Evolutionary conservation across 2,113 vertebrate genomes (phyloP).

Genomic region (Hemiscyllium ocellatum): DNA sequence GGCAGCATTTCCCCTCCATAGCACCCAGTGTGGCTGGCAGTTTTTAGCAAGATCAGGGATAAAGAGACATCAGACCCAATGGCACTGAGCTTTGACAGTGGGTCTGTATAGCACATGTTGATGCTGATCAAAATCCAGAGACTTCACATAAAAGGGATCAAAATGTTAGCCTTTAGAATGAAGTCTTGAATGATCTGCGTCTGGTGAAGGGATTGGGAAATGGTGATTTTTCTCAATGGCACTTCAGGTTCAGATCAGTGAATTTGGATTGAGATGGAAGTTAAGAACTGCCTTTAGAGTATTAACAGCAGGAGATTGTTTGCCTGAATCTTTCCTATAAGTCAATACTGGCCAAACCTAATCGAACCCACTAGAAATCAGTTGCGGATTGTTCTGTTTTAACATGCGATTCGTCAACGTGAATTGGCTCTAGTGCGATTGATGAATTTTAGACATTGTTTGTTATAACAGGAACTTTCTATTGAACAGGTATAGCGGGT

Average conservation of each 20-base stretch:
- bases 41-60: neutral
- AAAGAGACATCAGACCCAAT: neutral
- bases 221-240: neutral
- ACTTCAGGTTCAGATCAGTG: neutral
- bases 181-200: neutral
- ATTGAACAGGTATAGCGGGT: too few species aligned
- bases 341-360: neutral
- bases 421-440: too few species aligned
- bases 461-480: too few species aligned
- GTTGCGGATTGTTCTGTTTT: too few species aligned
- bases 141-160: neutral
- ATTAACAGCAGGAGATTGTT: neutral
- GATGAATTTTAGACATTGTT: too few species aligned
- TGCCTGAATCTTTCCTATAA: neutral
- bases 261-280: neutral
- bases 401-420: too few species aligned
- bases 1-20: neutral
- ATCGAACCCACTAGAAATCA: neutral
- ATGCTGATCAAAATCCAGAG: neutral
- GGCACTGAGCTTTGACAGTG: neutral
- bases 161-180: neutral
- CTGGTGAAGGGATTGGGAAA: neutral
- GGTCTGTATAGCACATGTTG: neutral
- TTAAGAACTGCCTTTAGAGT: neutral
- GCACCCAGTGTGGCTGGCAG: neutral